Base-by-base conservation (phyloP, 2,113 vertebrate genomes). In the Hassar affinis region DNA sequence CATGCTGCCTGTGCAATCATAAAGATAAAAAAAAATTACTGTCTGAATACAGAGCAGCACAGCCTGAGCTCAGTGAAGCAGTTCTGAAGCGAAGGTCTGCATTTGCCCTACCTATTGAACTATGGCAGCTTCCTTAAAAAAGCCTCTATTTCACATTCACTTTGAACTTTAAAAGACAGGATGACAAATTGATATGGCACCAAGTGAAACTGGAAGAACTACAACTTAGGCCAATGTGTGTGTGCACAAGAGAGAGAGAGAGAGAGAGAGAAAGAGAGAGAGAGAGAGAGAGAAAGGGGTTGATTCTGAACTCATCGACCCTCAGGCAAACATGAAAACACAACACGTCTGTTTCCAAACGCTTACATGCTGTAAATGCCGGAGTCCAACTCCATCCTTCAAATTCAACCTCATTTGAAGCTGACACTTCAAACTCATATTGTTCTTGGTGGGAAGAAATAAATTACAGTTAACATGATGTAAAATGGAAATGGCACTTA, bases 101-200 rank as follows among this genome's bases (percentile, higher is more conserved):
- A 38, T 79, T 78, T 80, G 18, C 25, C 49, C 51, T 59, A 51
- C 42, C 66, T 84, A 47, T 57, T 84, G 35, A 69, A 84, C 27
- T 54, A 56, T 57, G 45, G 51, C 52, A 71, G 76, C 42, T 81
- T 86, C 54, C 38, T 33, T 56, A 14, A 14, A 78, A 87, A 83
- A 81, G 38, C 66, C 52, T 71, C 17, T 30, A 83, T 76, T 85
- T 71, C 69, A 71, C 68, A 51, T 56, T 83, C 49, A 51, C 57
- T 59, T 59, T 82, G 74, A 83, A 81, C 64, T 51, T 79, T 78
- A 72, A n/a, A 83, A 51, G 57, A 54, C 54, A 78, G 56, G 68
- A 83, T 69, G 79, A 83, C 45, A 64, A 77, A 88, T 68, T 85
- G 75, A 88, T 82, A 71, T 80, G 87, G 59, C 74, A 78, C 62